These are phyloP conservation scores for Acanthaster planci DNA, from an alignment of 35 echinoderm and acorn worm genomes.

Conservation along the genomic window DNA sequence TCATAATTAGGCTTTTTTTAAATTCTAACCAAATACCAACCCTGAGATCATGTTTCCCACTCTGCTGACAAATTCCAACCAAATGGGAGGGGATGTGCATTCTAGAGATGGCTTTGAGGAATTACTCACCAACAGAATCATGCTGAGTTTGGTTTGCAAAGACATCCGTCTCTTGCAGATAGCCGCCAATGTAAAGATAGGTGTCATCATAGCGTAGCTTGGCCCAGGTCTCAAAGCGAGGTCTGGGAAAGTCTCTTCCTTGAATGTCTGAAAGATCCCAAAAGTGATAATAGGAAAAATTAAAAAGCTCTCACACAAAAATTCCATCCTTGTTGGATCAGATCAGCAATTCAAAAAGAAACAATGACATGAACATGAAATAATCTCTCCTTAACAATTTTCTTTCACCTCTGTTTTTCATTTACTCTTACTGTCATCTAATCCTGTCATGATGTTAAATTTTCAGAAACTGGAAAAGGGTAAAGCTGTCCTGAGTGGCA, in stretches of 20 bases:
- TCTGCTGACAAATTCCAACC: too few species aligned
- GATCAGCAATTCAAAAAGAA: too few species aligned
- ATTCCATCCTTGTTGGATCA: not conserved
- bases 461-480: too few species aligned
- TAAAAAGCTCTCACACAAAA: not conserved
- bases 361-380: too few species aligned
- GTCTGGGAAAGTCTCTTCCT: conserved; percentile 53
- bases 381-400: not conserved
- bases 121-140: conserved; percentile 74
- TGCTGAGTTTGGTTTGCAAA: conserved; percentile 86
- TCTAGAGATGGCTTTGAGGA: not conserved
- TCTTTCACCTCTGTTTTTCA: not conserved
- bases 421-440: too few species aligned
- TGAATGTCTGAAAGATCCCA: conserved; percentile 63
- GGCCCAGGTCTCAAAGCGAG: conserved; percentile 61
- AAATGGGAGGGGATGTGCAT: too few species aligned
- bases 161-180: conserved; percentile 72
- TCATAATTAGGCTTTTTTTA: too few species aligned
- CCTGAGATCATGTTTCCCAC: too few species aligned
- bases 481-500: too few species aligned
- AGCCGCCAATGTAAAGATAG: conserved; percentile 72
- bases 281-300: too few species aligned
- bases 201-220: conserved; percentile 73
- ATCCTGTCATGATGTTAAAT: too few species aligned
- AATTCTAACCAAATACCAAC: too few species aligned